A percentile compares a stretch with the other conserved stretches of the same genome.
Conservation (phyloP, 2,888 invertebrate species). For the Conchocele bisecta region DNA sequence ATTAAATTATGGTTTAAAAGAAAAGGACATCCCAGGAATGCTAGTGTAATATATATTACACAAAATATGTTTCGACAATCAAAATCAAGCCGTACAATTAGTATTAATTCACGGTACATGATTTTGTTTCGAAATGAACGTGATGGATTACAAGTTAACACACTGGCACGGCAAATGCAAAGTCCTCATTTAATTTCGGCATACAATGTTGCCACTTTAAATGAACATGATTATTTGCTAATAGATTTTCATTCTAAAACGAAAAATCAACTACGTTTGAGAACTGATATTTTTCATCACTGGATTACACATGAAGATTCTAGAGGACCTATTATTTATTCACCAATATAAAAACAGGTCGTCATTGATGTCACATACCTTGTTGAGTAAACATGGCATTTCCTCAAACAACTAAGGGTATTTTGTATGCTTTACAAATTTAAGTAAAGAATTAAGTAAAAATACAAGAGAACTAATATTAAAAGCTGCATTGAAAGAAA, state of each 20-base stretch:
- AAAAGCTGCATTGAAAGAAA: constrained; percentile 10
- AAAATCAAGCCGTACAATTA: constrained; percentile 8
- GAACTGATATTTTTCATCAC: constrained; percentile 12
- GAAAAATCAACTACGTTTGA: not conserved
- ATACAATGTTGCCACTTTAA: too few relatives aligned
- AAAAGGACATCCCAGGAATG: constrained; percentile 15
- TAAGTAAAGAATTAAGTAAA: not conserved
- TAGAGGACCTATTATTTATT: constrained; percentile 3
- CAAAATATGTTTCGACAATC: too few relatives aligned
- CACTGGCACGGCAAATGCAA: constrained; percentile 9
- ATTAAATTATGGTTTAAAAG: constrained; percentile 7
- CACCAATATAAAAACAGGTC: not conserved
- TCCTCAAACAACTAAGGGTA: not conserved
- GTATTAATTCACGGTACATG: constrained; percentile 6
- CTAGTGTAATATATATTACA: constrained; percentile 1
- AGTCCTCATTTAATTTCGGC: constrained; percentile 9
- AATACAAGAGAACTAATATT: too few relatives aligned
- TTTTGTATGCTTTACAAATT: constrained; percentile 5
- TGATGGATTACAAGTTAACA: constrained; percentile 8
- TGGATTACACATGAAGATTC: constrained; percentile 4
- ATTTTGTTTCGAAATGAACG: constrained; percentile 13
- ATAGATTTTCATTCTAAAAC: too few relatives aligned
- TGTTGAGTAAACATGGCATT: not conserved
- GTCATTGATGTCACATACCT: not conserved
- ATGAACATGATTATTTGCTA: constrained; percentile 8